Base-by-base conservation (phyloP, 2,797 vertebrate genomes). In the Lycodopsis pacificus region DNA sequence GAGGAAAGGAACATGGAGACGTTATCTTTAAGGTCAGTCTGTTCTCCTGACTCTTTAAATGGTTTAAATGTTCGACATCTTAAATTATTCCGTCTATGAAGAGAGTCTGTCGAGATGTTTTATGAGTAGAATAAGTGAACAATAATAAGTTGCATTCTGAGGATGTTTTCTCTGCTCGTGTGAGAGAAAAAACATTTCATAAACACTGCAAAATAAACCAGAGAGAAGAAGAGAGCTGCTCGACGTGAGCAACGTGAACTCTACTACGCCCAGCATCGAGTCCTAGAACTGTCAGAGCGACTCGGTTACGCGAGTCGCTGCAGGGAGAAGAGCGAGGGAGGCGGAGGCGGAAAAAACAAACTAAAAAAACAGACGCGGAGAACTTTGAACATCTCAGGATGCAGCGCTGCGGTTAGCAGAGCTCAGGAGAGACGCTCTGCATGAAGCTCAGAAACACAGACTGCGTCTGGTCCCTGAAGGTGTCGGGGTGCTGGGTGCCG, bases 401-500 rank as follows among this genome's bases (percentile, higher is more conserved):
- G 46, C 53, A 4, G 7, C 3, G 1, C 12, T 42, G 40, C 3
- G 42, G 42, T 42, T 10, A 38, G 3, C 36, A 38, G 8, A 38
- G 10, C 8, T 38, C 36, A 38, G 36, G 36, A 38, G 36, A 68
- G 57, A 20, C 14, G 13, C 20, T 51, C 25, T 65, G 32, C 9
- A 63, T 0, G 5, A 3, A 8, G 22, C 42, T 22, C 6, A 36
- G 5, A 7, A 59, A 19, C 56, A 58, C 56, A 20, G 65, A 17
- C 4, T 17, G 14, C 15, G 44, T 32, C 2, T 32, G 32, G 32
- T 32, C 32, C 32, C 32, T 32, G 30, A 30, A 30, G 30, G 30
- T 34, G 34, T 34, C 34, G 89, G 27, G 27, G 27, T 27, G 27
- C 27, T 27, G 27, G 36, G 27, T 78, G 81, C 77, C 79, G 88